Evolutionary conservation across 2,888 invertebrate species (phyloP), one percentile per base, ranked within the genome.

Genomic region (Thymelicus sylvestris): DNA sequence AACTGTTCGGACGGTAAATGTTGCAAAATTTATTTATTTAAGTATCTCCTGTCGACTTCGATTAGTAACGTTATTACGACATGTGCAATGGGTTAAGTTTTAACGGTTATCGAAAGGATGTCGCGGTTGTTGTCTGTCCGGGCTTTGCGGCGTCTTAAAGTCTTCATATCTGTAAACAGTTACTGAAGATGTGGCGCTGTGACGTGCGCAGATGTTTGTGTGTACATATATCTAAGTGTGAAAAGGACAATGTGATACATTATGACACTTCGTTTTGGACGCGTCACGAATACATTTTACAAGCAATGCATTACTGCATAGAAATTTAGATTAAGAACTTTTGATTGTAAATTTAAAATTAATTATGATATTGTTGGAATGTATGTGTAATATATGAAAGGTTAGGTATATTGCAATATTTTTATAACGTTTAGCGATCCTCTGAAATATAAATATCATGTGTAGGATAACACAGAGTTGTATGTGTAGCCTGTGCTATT

Each of bases 351-450:
- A 92, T 88, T 89, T 81, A 81, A 88, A 87, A 86, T 86, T 84
- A 88, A 87, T 89, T 89, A 92, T 90, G 89, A 89, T 89, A 88
- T 89, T 92, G 91, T 92, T 92, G 90, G 85, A 86, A 85, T 81
- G 82, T 86, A 87, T 85, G 82, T 93, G 91, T 92, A 92, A 91
- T 91, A 92, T 93, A 92, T 90, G 74, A 79, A 81, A 78, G 72
- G 75, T 78, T 82, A 80, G 80, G 80, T 78, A 88, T 89, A 90
- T 78, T 78, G 76, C 79, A 76, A 81, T 83, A 81, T 81, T 81
- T 81, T 81, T 81, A 76, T 92, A 92, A 89, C 80, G 83, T 86
- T 81, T 86, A 84, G 83, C 77, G 81, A 80, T 81, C 80, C 83
- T 65, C 82, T 82, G 82, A 77, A 78, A 72, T 77, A 80, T 78